Evolutionary conservation across 2,888 invertebrate species (phyloP), one percentile per base, ranked within the genome.

Genomic region (Thalpophila matura): DNA sequence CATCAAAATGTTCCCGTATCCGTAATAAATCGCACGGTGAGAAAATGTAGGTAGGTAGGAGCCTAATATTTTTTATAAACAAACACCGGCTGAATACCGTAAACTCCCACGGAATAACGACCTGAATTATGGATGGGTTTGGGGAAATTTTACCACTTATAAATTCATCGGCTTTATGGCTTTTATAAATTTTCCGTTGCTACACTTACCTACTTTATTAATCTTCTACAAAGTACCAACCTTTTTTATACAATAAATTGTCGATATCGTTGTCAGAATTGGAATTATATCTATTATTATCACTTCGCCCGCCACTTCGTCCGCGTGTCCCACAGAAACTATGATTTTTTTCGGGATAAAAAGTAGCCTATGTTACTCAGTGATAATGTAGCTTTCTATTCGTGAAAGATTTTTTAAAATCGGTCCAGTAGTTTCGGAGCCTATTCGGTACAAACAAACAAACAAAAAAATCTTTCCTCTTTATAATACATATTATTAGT

Each of bases 1-100:
- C 76, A 66, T 69, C 60, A 70, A n/a, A 80, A 73, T 71, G 65
- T 68, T 64, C 68, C 72, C 59, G 78, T 82, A 70, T 82, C 79
- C 83, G 75, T 65, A 54, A 62, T 63, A 51, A 42, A 33, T 67
- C 56, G 49, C 35, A 72, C 73, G 53, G 26, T 64, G 53, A 63
- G 55, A 54, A 65, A 55, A 75, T 60, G 47, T 43, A 37, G 40
- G 20, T 56, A n/a, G n/a, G n/a, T n/a, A n/a, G n/a, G n/a, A n/a
- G n/a, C n/a, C n/a, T n/a, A 37, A 54, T 49, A 43, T 42, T 59
- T n/a, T 45, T 46, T 43, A 61, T 63, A 54, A 63, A 65, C 55
- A 76, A 54, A 65, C 29, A 46, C 16, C 45, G 61, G 26, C 40
- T 26, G 37, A 62, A 62, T 57, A 46, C 29, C n/a, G 51, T 71